These are phyloP conservation scores for Ptychadena robeensis DNA, from an alignment of 2,797 vertebrate genomes.

Conservation along the genomic window DNA sequence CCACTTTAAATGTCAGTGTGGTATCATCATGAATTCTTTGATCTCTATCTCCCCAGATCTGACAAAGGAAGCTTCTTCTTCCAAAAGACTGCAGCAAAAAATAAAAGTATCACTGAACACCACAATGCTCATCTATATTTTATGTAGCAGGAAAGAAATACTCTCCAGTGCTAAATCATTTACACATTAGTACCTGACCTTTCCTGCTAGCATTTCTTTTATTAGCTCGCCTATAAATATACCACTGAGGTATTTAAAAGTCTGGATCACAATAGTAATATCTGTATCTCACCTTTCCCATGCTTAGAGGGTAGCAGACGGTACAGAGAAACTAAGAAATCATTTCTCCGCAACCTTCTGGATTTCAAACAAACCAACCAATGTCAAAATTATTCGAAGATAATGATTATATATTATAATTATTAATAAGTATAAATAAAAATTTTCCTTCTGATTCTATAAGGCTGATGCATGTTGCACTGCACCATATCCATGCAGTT, in stretches of 20 bases:
- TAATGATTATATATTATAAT: background rate
- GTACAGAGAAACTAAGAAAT: background rate
- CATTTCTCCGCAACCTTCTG: background rate
- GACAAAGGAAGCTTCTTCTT: constrained; percentile 26
- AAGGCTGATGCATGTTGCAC: background rate
- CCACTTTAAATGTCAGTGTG: constrained; percentile 29
- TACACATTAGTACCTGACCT: constrained; percentile 52
- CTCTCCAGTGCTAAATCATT: constrained; percentile 54
- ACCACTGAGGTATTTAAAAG: constrained; percentile 49
- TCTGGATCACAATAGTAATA: constrained; percentile 33
- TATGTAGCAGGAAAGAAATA: constrained; percentile 49
- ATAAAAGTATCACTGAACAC: constrained; percentile 36
- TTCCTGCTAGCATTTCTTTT: constrained; percentile 51
- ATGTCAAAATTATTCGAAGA: background rate
- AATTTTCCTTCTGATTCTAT: background rate
- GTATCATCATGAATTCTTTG: constrained; percentile 16
- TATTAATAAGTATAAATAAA: background rate
- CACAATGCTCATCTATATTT: constrained; percentile 54
- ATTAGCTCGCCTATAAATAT: constrained; percentile 47
- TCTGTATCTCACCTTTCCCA: background rate
- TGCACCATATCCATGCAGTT: background rate
- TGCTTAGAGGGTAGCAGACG: background rate
- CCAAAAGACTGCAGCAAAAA: constrained; percentile 39
- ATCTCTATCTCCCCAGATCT: constrained; percentile 16
- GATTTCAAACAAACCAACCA: background rate